Evolutionary conservation across 2,797 vertebrate species (phyloP), one percentile per base, ranked within the genome.

Genomic region (Echiichthys vipera): DNA sequence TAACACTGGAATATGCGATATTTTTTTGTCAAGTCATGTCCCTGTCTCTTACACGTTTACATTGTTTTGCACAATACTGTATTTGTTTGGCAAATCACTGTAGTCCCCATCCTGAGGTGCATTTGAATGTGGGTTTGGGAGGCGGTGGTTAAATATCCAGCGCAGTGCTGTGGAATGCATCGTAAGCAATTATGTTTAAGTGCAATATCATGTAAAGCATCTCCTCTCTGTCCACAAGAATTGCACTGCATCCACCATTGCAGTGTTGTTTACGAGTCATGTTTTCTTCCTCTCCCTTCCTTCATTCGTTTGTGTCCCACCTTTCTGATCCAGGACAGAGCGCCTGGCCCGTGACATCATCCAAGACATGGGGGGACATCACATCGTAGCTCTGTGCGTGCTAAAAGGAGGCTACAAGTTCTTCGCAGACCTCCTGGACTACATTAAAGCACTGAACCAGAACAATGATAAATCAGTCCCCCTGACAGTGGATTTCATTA

Each of bases 331-430:
- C 82, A 96, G 96, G 92, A 96, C 96, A 7, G 96, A 97, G 84
- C 92, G 94, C 14, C 88, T 97, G 89, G 96, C 96, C 71, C 93
- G 94, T 5, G 94, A 97, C 82, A 97, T 96, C 51, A 93, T 96
- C 73, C 91, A 79, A 69, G 95, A 96, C 77, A 96, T 96, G 95
- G 95, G 95, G 67, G 95, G 84, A 65, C 93, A 96, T 76, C 95
- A 96, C 78, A 95, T 96, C 2, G 95, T 96, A 29, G 96, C 95
- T 13, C 90, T 97, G 43, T 96, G 96, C 58, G 95, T 97, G 54
- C 92, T 97, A 17, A 97, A 97, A 92, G 96, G 96, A 47, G 96
- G 95, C 53, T 97, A 96, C 83, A 97, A 94, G 86, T 97, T 96
- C 91, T 97, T 97, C 40, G 95, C 96, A 17, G 96, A 96, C 90